phyloP scores from a whole-genome alignment of 2,888 invertebrate species.

The Galeopsomyia nigrocyanea region DNA sequence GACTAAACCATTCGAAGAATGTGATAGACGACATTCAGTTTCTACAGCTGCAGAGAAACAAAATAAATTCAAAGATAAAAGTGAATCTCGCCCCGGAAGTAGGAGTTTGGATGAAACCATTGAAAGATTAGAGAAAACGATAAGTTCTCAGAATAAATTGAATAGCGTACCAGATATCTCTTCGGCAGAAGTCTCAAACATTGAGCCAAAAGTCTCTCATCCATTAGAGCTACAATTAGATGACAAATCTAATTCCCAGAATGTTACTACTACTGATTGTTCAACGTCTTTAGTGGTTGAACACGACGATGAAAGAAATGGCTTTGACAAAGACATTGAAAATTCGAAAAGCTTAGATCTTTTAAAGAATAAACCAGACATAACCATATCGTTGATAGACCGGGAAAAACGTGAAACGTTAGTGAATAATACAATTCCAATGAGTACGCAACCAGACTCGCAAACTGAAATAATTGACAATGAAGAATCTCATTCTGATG shows the following conservation, averaged over 20 bases:
- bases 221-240: neutral
- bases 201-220: conserved; percentile 2
- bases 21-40: conserved; percentile 6
- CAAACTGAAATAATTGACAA: conserved; percentile 57
- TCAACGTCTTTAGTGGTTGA: too few relatives aligned
- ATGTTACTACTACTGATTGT: neutral
- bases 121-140: conserved; percentile 36
- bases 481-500: conserved; percentile 51
- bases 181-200: neutral
- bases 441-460: conserved; percentile 59
- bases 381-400: conserved; percentile 60
- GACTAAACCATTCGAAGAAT: neutral
- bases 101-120: conserved; percentile 45
- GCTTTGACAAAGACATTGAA: conserved; percentile 51
- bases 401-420: conserved; percentile 48
- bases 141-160: conserved; percentile 31
- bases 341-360: conserved; percentile 62
- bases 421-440: conserved; percentile 39
- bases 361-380: conserved; percentile 62
- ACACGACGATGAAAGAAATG: neutral
- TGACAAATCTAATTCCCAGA: neutral
- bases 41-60: conserved; percentile 2
- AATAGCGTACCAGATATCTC: conserved; percentile 6
- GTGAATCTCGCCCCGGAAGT: conserved; percentile 22
- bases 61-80: conserved; percentile 15